Conservation (phyloP, 1,140 invertebrate genomes). For the Cydia amplana region DNA sequence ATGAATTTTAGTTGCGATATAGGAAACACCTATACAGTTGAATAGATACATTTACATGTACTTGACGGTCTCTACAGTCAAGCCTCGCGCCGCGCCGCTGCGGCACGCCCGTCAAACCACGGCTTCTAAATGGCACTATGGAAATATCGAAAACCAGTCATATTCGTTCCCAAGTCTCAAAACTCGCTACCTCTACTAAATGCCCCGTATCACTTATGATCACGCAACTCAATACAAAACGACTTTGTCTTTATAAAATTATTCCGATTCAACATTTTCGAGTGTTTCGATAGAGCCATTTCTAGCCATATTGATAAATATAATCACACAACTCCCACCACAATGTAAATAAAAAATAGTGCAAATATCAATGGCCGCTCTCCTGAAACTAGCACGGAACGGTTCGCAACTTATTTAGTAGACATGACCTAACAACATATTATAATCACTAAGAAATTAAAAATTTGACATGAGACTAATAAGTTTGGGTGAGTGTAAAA, state of each 20-base stretch:
- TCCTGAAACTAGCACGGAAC: background rate
- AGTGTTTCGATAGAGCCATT: conserved; percentile 27
- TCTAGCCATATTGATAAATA: conserved; percentile 21
- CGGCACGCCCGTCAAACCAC: background rate
- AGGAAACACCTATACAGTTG: conserved; percentile 45
- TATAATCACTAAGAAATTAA: background rate
- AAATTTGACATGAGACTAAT: background rate
- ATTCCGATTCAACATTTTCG: conserved; percentile 9
- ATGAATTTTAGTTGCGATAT: conserved; percentile 66
- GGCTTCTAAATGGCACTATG: conserved; percentile 1
- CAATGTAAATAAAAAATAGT: conserved; percentile 32
- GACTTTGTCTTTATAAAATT: conserved; percentile 8
- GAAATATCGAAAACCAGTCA: conserved; percentile 3
- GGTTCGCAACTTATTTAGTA: background rate
- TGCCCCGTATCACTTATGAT: conserved; percentile 30
- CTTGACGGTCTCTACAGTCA: conserved; percentile 15
- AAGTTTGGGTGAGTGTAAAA: background rate
- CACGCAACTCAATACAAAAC: conserved; percentile 22
- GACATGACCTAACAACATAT: background rate
- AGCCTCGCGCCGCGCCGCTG: conserved; percentile 10
- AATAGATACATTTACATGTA: conserved; percentile 25
- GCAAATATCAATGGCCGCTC: conserved; percentile 14
- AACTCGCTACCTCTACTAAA: conserved; percentile 30
- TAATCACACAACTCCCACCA: conserved; percentile 32
- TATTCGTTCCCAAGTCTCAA: background rate